These are phyloP conservation scores for Blennius ocellaris DNA, from an alignment of 2,113 vertebrate species.

Conservation along the genomic window DNA sequence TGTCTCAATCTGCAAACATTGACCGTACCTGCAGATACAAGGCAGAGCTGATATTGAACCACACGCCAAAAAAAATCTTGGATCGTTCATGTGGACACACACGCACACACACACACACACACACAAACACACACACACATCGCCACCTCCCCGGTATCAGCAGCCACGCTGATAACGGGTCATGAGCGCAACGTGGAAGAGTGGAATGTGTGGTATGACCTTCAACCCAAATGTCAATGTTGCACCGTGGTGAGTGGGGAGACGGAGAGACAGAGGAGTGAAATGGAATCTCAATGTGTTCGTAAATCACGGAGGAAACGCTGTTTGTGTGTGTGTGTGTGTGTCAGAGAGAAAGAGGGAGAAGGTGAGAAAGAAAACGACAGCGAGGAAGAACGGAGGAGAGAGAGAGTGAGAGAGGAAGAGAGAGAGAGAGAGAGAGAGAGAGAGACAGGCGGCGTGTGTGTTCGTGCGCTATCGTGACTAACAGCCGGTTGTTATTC, in stretches of 20 bases:
- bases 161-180: constrained; percentile 65
- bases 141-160: constrained; percentile 57
- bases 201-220: constrained; percentile 77
- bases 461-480: constrained; percentile 79
- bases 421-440: constrained; percentile 18
- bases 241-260: constrained; percentile 62
- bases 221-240: constrained; percentile 82
- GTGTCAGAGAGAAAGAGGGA: constrained; percentile 48
- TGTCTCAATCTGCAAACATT: constrained; percentile 71
- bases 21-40: constrained; percentile 59
- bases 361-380: constrained; percentile 49
- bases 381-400: constrained; percentile 15
- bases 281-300: constrained; percentile 75
- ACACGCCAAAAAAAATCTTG: constrained; percentile 12
- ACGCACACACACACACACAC: not conserved
- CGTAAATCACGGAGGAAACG: constrained; percentile 75
- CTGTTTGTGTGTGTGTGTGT: constrained; percentile 71
- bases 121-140: constrained; percentile 17
- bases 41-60: constrained; percentile 56
- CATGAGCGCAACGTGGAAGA: constrained; percentile 67
- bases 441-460: constrained; percentile 65
- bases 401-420: constrained; percentile 33
- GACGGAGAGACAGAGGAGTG: constrained; percentile 49
- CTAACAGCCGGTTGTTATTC: constrained; percentile 83
- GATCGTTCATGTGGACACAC: not conserved